Evolutionary conservation across 2,888 invertebrate genomes (phyloP), one percentile per base, ranked within the genome.

Genomic region (Tenthredo amoena): DNA sequence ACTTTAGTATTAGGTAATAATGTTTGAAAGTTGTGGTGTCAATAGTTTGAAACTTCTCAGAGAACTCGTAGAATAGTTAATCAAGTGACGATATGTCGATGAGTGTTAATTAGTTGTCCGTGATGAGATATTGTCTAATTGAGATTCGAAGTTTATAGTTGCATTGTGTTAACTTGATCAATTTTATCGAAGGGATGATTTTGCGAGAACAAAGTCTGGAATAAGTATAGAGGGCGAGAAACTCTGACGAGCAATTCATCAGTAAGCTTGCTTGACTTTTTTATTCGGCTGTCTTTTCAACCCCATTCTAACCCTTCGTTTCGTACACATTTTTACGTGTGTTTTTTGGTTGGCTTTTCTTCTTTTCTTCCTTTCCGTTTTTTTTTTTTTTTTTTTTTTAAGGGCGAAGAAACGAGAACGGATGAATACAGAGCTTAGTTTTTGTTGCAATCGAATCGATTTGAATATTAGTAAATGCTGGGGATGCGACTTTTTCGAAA

Each of bases 191-290:
- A 1, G 40, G 62, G 40, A 81, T 40, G 55, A 12, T 9, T 34
- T 15, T 50, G 15, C 21, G 37, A 81, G 62, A 81, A 37, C 40
- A 62, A 81, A 81, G 81, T 62, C 62, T 62, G 40, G 47, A 40
- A 62, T 21, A 62, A 81, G 62, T 62, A 74, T 74, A 74, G 62
- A 18, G 62, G 62, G 81, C 62, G 81, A 62, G 31, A 81, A 50
- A 62, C 62, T 62, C 37, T 21, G 50, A 58, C 37, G 50, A 81
- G 81, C 40, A 34, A 81, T 81, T 81, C 37, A 81, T 81, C 81
- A 81, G 62, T 7, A 62, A 77, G n/a, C 40, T 12, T 6, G 26
- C 62, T 37, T 31, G n/a, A 62, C 58, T 37, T 81, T 81, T 81
- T 81, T 81, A n/a, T 21, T 62, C 81, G 15, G 21, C 50, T 55